phyloP scores from a whole-genome alignment of 2,888 invertebrate genomes.

The Microctonus hyperodae region DNA sequence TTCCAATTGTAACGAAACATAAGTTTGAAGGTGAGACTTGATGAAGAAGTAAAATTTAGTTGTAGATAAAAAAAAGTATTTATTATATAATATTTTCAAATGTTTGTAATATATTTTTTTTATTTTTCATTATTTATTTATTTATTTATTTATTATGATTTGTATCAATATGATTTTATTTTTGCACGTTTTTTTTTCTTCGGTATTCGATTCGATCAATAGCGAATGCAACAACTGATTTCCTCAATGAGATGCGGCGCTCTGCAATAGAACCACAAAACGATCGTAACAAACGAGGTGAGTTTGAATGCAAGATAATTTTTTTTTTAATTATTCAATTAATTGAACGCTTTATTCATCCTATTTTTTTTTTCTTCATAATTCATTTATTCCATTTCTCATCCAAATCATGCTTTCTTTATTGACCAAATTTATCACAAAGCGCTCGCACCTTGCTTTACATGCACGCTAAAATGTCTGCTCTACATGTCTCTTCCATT shows the following conservation, averaged over 20 bases:
- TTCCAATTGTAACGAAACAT: background rate
- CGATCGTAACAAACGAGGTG: constrained; percentile 51
- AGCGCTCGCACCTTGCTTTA: constrained; percentile 29
- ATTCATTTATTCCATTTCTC: constrained; percentile 1
- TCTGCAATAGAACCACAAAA: constrained; percentile 49
- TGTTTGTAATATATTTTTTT: background rate
- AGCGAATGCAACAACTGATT: constrained; percentile 55
- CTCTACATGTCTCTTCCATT: background rate
- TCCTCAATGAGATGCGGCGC: constrained; percentile 59
- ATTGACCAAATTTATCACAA: constrained; percentile 12
- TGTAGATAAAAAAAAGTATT: background rate
- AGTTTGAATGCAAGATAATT: constrained; percentile 30
- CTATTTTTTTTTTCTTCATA: background rate
- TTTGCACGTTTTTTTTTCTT: constrained; percentile 43
- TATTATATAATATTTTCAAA: too few species aligned
- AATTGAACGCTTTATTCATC: background rate
- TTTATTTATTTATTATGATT: background rate
- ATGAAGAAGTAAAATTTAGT: background rate
- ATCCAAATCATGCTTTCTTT: constrained; percentile 3
- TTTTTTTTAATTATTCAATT: background rate
- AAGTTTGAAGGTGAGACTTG: constrained; percentile 23
- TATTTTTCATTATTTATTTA: background rate
- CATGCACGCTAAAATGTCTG: constrained; percentile 10
- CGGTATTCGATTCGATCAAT: constrained; percentile 47
- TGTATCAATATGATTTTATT: constrained; percentile 11